Evolutionary conservation across 2,888 invertebrate species (phyloP).

Genomic region (Drosophila imparisetae): DNA sequence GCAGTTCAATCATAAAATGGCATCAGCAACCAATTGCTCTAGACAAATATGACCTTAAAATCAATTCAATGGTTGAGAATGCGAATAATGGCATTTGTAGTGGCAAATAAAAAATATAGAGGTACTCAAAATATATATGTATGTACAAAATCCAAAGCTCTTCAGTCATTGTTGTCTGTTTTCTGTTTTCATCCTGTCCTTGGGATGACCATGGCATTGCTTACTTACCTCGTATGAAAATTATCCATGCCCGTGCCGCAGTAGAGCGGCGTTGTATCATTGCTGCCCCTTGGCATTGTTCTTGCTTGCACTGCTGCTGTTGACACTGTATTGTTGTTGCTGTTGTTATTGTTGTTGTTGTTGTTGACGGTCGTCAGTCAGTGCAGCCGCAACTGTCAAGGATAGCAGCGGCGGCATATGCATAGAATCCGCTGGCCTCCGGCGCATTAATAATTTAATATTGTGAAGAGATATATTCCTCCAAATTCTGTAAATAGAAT

Average conservation of each 20-base stretch:
- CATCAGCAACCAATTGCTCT: constrained; percentile 27
- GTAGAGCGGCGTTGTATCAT: constrained; percentile 77
- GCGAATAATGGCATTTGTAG: constrained; percentile 15
- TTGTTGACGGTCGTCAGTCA: constrained; percentile 49
- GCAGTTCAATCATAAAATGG: constrained; percentile 39
- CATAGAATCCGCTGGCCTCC: constrained; percentile 35
- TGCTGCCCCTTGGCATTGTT: constrained; percentile 64
- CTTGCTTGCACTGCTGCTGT: constrained; percentile 29
- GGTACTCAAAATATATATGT: background rate
- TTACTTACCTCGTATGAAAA: constrained; percentile 82
- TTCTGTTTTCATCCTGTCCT: constrained; percentile 29
- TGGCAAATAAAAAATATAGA: constrained; percentile 9
- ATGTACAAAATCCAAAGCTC: constrained; percentile 5
- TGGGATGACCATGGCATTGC: constrained; percentile 42
- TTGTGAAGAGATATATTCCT: constrained; percentile 22
- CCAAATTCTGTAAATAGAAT: constrained; percentile 53
- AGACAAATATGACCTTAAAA: background rate
- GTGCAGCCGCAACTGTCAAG: constrained; percentile 49
- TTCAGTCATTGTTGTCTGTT: background rate
- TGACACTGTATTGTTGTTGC: constrained; percentile 26
- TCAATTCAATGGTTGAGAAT: background rate
- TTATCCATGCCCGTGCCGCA: constrained; percentile 82
- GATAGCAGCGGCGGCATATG: constrained; percentile 39
- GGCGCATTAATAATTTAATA: constrained; percentile 67
- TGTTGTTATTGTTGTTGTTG: constrained; percentile 33